Percentiles rank a stretch among this genome's conserved stretches.
Conservation (phyloP, 1,140 invertebrate species). For the Saccostrea cuccullata region DNA sequence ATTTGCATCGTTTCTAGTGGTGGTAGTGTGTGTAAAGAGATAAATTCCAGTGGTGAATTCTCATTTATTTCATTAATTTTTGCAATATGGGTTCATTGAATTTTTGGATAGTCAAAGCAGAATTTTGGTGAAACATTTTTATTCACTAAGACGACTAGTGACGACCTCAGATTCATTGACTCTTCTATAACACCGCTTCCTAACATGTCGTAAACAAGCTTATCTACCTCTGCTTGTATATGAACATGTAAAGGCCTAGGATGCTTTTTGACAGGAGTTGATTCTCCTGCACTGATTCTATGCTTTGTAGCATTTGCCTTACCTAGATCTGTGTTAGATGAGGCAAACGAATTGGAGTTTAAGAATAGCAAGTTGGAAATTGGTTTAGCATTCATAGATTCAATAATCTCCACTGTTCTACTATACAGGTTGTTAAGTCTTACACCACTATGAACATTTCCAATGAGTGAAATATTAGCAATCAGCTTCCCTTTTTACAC, state of each 20-base stretch:
- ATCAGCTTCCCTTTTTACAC: too few species aligned
- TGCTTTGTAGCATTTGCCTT: conserved; percentile 46
- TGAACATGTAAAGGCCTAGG: conserved; percentile 24
- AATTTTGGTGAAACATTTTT: too few species aligned
- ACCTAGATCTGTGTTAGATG: conserved; percentile 52
- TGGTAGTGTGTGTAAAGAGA: too few species aligned
- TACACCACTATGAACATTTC: neutral
- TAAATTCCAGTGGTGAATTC: too few species aligned
- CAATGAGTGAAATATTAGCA: neutral
- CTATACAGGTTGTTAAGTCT: conserved; percentile 33
- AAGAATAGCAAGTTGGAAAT: conserved; percentile 5
- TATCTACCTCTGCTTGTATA: conserved; percentile 35
- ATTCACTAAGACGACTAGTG: too few species aligned
- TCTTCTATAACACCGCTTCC: conserved; percentile 49
- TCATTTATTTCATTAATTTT: too few species aligned
- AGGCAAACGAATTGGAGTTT: neutral
- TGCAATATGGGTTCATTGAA: too few species aligned
- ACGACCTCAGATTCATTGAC: too few species aligned
- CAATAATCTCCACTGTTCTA: neutral
- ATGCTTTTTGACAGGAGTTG: conserved; percentile 44
- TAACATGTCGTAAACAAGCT: conserved; percentile 50
- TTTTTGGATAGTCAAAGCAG: too few species aligned
- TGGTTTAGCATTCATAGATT: neutral
- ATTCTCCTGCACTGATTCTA: conserved; percentile 51
- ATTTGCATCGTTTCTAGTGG: too few species aligned